These are phyloP conservation scores for Chymomyza amoena DNA, from an alignment of 2,888 invertebrate species.

Conservation along the genomic window DNA sequence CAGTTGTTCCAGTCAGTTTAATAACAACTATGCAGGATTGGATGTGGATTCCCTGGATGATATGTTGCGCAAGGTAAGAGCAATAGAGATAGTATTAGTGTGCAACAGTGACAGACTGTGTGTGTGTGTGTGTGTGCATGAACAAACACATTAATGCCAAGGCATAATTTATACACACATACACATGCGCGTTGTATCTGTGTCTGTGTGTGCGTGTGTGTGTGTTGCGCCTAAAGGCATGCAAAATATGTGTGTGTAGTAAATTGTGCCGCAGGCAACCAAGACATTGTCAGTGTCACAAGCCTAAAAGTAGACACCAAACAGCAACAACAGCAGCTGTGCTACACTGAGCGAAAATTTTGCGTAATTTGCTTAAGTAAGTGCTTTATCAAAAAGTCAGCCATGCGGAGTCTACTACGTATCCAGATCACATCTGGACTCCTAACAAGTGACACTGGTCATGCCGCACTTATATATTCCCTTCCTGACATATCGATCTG, in stretches of 20 bases:
- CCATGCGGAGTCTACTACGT: no score
- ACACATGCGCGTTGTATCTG: neutral
- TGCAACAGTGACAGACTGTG: neutral
- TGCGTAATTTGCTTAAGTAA: no score
- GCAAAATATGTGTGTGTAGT: neutral
- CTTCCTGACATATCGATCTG: no score
- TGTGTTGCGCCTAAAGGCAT: neutral
- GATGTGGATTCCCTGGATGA: conserved; percentile 89
- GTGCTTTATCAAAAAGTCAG: no score
- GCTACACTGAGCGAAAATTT: neutral
- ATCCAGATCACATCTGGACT: no score
- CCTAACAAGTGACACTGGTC: no score
- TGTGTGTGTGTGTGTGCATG: no score
- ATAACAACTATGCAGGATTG: conserved; percentile 81
- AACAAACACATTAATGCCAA: neutral
- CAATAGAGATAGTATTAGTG: neutral
- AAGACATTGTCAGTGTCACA: neutral
- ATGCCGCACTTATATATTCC: no score
- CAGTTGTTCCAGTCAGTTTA: conserved; percentile 83
- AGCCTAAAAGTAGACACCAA: neutral
- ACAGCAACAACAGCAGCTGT: neutral
- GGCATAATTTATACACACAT: neutral
- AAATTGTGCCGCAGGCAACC: neutral
- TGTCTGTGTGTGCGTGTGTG: neutral
- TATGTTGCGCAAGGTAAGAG: conserved; percentile 87